Percentiles rank a stretch among this genome's conserved stretches.
phyloP scores from a whole-genome alignment of 2,888 invertebrate genomes.

The Phytoseiulus persimilis region DNA sequence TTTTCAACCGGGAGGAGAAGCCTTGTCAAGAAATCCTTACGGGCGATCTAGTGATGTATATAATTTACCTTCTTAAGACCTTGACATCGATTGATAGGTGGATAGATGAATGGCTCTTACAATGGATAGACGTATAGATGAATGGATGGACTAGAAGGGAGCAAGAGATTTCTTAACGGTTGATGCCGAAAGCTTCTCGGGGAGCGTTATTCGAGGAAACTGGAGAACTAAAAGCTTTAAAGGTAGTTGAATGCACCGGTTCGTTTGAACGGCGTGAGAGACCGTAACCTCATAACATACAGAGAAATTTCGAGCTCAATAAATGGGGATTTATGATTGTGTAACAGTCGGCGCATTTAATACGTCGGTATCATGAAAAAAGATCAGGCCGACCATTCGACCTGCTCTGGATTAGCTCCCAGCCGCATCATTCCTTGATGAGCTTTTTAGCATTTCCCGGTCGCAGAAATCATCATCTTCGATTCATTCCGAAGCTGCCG shows the following conservation, averaged over 20 bases:
- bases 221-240: background rate
- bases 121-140: background rate
- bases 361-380: too few species aligned
- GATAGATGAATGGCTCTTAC: background rate
- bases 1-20: background rate
- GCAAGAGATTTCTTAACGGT: background rate
- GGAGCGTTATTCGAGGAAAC: background rate
- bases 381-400: too few species aligned
- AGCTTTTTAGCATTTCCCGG: too few species aligned
- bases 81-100: background rate
- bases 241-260: background rate
- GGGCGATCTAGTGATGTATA: background rate
- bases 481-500: background rate
- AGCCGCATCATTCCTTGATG: too few species aligned
- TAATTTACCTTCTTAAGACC: background rate
- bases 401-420: too few species aligned
- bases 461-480: too few species aligned
- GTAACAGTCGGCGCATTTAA: background rate
- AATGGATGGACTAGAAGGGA: background rate
- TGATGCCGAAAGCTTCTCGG: background rate
- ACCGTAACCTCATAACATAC: background rate
- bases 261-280: background rate
- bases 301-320: background rate
- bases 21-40: background rate
- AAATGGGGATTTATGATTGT: background rate